Evolutionary conservation across 2,888 invertebrate genomes (phyloP).

Genomic region (Perithous albicinctus): DNA sequence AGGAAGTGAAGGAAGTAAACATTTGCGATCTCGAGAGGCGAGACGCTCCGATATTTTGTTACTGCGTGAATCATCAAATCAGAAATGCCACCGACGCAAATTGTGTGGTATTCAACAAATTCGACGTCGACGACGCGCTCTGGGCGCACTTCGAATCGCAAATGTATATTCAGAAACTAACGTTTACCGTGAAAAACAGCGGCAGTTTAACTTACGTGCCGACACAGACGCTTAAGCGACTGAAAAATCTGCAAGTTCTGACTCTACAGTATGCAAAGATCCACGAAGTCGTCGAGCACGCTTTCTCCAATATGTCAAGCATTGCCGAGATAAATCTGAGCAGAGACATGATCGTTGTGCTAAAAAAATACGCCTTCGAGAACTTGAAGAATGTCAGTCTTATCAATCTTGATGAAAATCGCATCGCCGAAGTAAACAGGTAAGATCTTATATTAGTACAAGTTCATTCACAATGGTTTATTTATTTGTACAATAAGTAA

Average conservation of each 20-base stretch:
- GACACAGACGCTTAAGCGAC: constrained; percentile 88
- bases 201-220: constrained; percentile 90
- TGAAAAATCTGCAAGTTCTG: constrained; percentile 89
- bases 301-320: constrained; percentile 91
- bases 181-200: constrained; percentile 90
- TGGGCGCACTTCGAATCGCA: constrained; percentile 92
- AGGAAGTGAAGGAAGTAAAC: constrained; percentile 82
- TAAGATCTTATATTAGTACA: constrained; percentile 62
- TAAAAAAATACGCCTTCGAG: constrained; percentile 90
- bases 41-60: constrained; percentile 88
- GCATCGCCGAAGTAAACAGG: constrained; percentile 90
- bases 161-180: constrained; percentile 89
- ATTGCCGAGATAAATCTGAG: constrained; percentile 89
- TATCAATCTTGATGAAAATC: constrained; percentile 91
- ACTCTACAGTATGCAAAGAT: constrained; percentile 91
- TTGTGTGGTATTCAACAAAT: constrained; percentile 91
- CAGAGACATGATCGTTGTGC: constrained; percentile 89
- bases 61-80: constrained; percentile 86
- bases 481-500: no score
- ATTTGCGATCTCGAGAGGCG: constrained; percentile 87
- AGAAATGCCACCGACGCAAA: constrained; percentile 89
- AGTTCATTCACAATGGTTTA: neutral
- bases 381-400: constrained; percentile 89
- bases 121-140: constrained; percentile 89
- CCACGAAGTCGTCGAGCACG: constrained; percentile 89